Conservation (phyloP, 2,888 invertebrate species). For the Margaritifera margaritifera region DNA sequence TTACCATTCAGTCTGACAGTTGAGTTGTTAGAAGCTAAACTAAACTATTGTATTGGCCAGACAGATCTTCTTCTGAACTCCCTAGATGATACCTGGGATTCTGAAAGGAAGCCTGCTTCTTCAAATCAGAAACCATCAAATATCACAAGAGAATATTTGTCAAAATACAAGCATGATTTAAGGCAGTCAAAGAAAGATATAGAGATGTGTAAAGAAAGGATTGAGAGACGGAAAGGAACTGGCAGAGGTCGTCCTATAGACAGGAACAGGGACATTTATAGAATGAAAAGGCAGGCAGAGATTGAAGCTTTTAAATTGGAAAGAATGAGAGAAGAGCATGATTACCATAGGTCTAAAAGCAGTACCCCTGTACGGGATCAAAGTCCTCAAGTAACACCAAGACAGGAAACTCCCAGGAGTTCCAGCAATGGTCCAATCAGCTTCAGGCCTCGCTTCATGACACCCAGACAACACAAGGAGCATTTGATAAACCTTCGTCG, state of each 20-base stretch:
- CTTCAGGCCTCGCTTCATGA: slow-evolving; percentile 46
- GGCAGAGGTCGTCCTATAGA: slow-evolving; percentile 51
- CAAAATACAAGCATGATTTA: slow-evolving; percentile 59
- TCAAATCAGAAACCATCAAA: slow-evolving; percentile 21
- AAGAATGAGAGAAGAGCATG: slow-evolving; percentile 57
- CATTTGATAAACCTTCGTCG: slow-evolving; percentile 58
- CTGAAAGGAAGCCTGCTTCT: slow-evolving; percentile 10
- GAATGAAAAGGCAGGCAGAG: slow-evolving; percentile 55
- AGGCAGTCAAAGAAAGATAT: slow-evolving; percentile 64
- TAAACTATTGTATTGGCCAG: slow-evolving; percentile 73
- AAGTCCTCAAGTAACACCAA: slow-evolving; percentile 31
- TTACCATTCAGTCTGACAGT: slow-evolving; percentile 70
- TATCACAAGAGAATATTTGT: slow-evolving; percentile 57
- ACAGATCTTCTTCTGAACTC: slow-evolving; percentile 70
- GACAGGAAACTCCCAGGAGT: slow-evolving; percentile 34
- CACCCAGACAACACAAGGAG: slow-evolving; percentile 60
- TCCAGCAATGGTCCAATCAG: slow-evolving; percentile 29
- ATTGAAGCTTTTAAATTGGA: slow-evolving; percentile 68
- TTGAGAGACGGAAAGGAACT: slow-evolving; percentile 32
- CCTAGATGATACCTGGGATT: slow-evolving; percentile 46
- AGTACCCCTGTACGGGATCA: slow-evolving; percentile 26
- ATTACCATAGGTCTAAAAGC: slow-evolving; percentile 44
- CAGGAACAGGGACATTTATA: slow-evolving; percentile 49
- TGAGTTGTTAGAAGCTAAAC: slow-evolving; percentile 71
- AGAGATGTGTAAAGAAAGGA: slow-evolving; percentile 54